These are phyloP conservation scores for Okapia johnstoni DNA, from an alignment of 2,113 vertebrate species.

Conservation along the genomic window DNA sequence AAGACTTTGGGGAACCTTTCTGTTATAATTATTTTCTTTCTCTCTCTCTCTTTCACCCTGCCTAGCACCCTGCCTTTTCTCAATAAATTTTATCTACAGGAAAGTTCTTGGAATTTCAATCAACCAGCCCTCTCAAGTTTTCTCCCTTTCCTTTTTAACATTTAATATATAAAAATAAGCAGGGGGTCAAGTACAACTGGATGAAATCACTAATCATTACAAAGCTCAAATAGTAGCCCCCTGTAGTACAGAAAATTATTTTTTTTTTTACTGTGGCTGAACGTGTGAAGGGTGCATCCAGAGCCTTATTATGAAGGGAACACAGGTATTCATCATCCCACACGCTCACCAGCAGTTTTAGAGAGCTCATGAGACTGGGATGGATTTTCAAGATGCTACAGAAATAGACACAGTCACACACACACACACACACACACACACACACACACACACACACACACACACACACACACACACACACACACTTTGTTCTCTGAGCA, in stretches of 20 bases:
- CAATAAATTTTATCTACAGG: constrained; percentile 16
- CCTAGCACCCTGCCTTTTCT: constrained; percentile 29
- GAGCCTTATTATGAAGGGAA: neutral
- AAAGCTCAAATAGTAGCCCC: neutral
- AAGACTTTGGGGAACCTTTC: neutral
- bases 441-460: neutral
- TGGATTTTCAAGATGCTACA: neutral
- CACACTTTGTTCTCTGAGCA: neutral
- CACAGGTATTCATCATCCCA: neutral
- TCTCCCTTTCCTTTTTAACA: constrained; percentile 17
- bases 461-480: neutral
- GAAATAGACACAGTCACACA: neutral
- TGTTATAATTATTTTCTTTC: neutral
- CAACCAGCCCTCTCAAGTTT: neutral
- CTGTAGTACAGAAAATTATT: constrained; percentile 33
- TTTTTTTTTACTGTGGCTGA: neutral
- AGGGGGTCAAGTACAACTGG: neutral
- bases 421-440: neutral
- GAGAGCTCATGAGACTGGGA: neutral
- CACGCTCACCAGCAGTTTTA: neutral
- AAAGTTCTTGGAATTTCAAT: constrained; percentile 47
- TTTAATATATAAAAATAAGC: constrained; percentile 51
- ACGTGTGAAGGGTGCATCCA: neutral
- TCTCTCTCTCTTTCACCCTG: neutral
- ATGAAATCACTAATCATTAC: constrained; percentile 50